Conservation (phyloP, 2,797 vertebrate species). For the Sebastes diaconus region DNA sequence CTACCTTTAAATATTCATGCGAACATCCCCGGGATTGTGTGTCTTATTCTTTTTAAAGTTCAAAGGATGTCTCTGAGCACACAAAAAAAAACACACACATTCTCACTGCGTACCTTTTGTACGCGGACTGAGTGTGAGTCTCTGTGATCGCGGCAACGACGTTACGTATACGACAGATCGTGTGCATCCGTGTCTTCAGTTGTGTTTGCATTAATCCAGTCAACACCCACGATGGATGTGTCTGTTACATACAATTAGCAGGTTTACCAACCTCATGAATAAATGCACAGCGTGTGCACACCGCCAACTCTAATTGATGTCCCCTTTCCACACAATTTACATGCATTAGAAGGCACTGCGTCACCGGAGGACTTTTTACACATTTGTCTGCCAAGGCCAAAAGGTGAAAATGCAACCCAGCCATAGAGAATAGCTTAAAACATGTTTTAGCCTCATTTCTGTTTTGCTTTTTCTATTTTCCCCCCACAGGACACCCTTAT, state of each 20-base stretch:
- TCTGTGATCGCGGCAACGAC: neutral
- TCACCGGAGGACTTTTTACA: conserved; percentile 16
- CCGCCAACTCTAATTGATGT: conserved; percentile 44
- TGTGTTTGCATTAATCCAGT: conserved; percentile 21
- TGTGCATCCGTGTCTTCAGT: neutral
- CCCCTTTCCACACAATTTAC: conserved; percentile 51
- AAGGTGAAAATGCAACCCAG: conserved; percentile 16
- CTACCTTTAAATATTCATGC: conserved; percentile 60
- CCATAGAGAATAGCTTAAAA: conserved; percentile 26
- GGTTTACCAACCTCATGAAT: conserved; percentile 60
- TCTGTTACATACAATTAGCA: conserved; percentile 48
- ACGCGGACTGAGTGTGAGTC: neutral
- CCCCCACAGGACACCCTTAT: conserved; percentile 40
- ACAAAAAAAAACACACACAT: neutral
- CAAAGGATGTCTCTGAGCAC: conserved; percentile 11
- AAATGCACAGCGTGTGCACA: conserved; percentile 36
- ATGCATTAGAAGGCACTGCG: conserved; percentile 29
- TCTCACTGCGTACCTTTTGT: neutral
- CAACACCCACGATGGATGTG: conserved; percentile 28
- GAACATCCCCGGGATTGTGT: conserved; percentile 3
- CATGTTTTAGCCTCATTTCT: conserved; percentile 42
- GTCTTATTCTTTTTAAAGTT: conserved; percentile 48
- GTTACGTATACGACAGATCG: neutral
- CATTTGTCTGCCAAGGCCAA: conserved; percentile 34
- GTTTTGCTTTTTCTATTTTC: conserved; percentile 22